These are phyloP conservation scores for Cladorhizidae sp. DNA, from an alignment of 37 sponge, comb jelly and placozoan genomes.

Conservation along the genomic window DNA sequence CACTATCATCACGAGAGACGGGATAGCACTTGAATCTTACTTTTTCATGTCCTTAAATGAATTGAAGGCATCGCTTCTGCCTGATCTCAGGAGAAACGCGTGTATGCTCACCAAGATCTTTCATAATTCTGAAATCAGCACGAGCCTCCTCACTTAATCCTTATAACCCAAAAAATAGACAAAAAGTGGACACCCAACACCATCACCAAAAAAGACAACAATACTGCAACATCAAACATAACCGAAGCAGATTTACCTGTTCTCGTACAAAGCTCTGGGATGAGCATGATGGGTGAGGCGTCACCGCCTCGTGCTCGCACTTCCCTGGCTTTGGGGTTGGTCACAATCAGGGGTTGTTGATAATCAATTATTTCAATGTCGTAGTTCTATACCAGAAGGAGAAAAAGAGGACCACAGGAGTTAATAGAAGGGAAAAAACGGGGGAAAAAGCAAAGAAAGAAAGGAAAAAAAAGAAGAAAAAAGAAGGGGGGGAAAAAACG, in stretches of 20 bases:
- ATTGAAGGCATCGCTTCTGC: conserved; percentile 35
- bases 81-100: conserved; percentile 54
- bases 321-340: conserved; percentile 68
- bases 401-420: not conserved
- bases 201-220: no score
- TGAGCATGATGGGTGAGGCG: conserved; percentile 70
- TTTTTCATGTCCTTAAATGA: conserved; percentile 39
- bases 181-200: not conserved
- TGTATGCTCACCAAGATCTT: conserved; percentile 83
- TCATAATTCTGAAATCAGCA: conserved; percentile 82
- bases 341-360: conserved; percentile 88
- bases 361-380: conserved; percentile 65
- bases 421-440: no score
- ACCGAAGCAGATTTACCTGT: conserved; percentile 58
- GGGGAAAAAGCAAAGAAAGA: no score
- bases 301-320: conserved; percentile 44
- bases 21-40: no score
- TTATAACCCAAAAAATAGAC: not conserved
- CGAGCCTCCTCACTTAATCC: conserved; percentile 80
- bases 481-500: no score
- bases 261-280: conserved; percentile 90
- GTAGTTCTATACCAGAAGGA: conserved; percentile 28
- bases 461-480: no score
- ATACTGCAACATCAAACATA: no score
- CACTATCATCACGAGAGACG: not conserved